Conservation (phyloP, 1,140 invertebrate species). For the Latrodectus geometricus region DNA sequence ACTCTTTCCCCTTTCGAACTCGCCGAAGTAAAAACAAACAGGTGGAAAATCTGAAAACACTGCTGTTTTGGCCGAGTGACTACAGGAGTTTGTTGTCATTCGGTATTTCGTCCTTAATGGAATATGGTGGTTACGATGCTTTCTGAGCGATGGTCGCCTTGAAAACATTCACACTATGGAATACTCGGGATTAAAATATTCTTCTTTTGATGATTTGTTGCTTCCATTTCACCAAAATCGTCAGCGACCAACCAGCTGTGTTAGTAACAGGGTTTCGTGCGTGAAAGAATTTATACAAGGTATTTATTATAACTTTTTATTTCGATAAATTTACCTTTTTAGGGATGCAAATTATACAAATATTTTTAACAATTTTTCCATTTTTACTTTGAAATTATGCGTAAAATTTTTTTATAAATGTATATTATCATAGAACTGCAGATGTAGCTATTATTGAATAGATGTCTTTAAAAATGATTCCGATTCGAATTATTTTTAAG, state of each 20-base stretch:
- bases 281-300: conserved; percentile 56
- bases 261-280: conserved; percentile 38
- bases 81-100: neutral
- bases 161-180: neutral
- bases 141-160: neutral
- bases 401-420: too few relatives aligned
- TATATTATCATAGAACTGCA: too few relatives aligned
- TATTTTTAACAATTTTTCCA: too few relatives aligned
- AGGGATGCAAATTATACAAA: too few relatives aligned
- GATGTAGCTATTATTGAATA: too few relatives aligned
- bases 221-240: conserved; percentile 41
- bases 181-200: conserved; percentile 33
- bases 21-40: conserved; percentile 18
- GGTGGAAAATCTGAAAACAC: conserved; percentile 12
- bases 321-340: too few relatives aligned
- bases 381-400: too few relatives aligned
- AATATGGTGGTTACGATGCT: conserved; percentile 8
- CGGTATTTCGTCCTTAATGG: neutral
- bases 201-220: conserved; percentile 50
- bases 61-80: neutral
- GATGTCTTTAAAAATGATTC: too few relatives aligned
- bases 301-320: neutral
- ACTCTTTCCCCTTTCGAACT: neutral
- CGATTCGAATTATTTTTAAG: too few relatives aligned
- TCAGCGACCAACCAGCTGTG: conserved; percentile 13